A percentile compares a stretch with the other conserved stretches of the same genome.
These are phyloP conservation scores for Salvelinus fontinalis DNA, from an alignment of 2,113 vertebrate species.

Conservation along the genomic window DNA sequence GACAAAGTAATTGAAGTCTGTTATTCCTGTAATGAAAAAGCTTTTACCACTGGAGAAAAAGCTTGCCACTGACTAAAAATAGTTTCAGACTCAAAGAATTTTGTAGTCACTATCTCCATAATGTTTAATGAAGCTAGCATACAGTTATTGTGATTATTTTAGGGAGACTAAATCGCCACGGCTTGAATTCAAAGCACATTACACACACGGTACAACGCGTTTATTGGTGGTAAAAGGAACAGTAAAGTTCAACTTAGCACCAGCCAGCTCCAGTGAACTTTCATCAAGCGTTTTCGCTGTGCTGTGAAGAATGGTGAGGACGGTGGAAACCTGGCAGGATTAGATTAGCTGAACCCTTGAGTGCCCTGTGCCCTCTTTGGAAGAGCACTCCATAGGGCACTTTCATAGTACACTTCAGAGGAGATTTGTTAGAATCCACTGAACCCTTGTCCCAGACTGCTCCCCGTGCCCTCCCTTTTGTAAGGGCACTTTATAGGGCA, in stretches of 20 bases:
- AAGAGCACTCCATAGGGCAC: background rate
- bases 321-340: background rate
- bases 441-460: slow-evolving; percentile 17
- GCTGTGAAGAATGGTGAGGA: background rate
- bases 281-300: background rate
- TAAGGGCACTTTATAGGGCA: background rate
- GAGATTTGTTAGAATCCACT: background rate
- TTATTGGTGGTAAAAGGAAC: background rate
- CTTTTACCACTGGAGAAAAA: background rate
- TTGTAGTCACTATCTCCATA: background rate
- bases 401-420: too few relatives aligned
- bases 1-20: background rate
- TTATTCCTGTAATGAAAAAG: background rate
- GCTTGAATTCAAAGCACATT: background rate
- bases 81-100: background rate
- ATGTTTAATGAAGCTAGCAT: background rate
- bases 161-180: background rate
- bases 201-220: background rate
- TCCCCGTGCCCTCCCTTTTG: background rate
- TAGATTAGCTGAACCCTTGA: slow-evolving; percentile 2
- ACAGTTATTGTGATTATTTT: background rate
- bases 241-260: background rate
- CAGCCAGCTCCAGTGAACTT: background rate
- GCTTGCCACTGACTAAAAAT: background rate
- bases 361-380: background rate